Evolutionary conservation across 2,113 vertebrate genomes (phyloP).

Genomic region (Hystrix cristata): DNA sequence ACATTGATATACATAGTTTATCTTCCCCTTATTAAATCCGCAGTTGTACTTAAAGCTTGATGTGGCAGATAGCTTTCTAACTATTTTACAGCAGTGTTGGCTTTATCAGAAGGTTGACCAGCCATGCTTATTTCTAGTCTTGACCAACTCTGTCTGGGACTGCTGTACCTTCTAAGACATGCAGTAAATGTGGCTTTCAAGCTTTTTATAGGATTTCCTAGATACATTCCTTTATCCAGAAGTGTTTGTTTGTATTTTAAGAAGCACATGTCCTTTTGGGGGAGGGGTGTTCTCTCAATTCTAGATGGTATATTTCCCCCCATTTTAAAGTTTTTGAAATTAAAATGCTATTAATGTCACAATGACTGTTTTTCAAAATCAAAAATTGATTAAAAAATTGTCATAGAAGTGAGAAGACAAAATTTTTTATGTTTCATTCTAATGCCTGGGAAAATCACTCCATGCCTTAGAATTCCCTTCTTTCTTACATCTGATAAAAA

Average conservation of each 20-base stretch:
- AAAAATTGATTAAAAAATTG: not conserved
- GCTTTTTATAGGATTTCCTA: not conserved
- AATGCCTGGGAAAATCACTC: not conserved
- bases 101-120: not conserved
- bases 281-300: not conserved
- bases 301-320: not conserved
- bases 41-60: not conserved
- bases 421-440: not conserved
- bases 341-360: not conserved
- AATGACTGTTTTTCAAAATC: conserved; percentile 20
- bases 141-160: not conserved
- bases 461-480: conserved; percentile 38
- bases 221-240: not conserved
- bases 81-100: not conserved
- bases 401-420: not conserved
- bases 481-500: not conserved
- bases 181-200: not conserved
- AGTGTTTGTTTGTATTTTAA: conserved; percentile 23
- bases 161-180: not conserved
- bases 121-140: not conserved
- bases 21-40: not conserved
- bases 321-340: conserved; percentile 33
- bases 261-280: not conserved
- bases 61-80: not conserved
- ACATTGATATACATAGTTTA: not conserved